phyloP scores from a whole-genome alignment of 2,797 vertebrate genomes.

The Danio jaintianensis region DNA sequence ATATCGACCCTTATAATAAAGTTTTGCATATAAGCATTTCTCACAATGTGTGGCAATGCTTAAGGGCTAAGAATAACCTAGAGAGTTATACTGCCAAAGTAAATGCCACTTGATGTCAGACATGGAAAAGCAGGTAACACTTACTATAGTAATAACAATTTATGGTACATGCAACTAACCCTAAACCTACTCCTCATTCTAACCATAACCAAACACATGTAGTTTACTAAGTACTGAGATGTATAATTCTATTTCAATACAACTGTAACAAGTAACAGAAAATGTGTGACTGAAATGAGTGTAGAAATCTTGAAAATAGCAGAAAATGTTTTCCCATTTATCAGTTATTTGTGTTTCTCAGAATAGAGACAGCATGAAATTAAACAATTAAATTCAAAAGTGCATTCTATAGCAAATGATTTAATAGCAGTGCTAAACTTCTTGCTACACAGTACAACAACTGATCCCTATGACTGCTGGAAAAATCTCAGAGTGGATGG shows the following conservation, averaged over 20 bases:
- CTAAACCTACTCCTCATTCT: too few relatives aligned
- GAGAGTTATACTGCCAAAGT: slow-evolving; percentile 9
- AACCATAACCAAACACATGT: too few relatives aligned
- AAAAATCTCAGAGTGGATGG: slow-evolving; percentile 29
- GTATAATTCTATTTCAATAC: too few relatives aligned
- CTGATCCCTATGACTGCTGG: not conserved
- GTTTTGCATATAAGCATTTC: slow-evolving; percentile 28
- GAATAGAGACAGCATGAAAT: not conserved
- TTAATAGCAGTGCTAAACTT: not conserved
- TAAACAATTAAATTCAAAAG: not conserved
- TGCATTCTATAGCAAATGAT: not conserved
- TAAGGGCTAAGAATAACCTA: slow-evolving; percentile 31
- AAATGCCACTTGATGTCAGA: not conserved
- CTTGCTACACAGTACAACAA: not conserved
- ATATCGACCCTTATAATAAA: slow-evolving; percentile 22
- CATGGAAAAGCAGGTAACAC: not conserved
- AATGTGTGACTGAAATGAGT: not conserved
- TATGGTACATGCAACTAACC: too few relatives aligned
- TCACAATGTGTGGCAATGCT: not conserved
- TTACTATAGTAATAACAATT: too few relatives aligned
- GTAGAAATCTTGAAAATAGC: not conserved
- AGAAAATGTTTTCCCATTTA: not conserved
- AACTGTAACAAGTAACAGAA: too few relatives aligned
- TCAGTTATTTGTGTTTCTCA: not conserved
- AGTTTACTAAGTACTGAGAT: too few relatives aligned